Evolutionary conservation across 1,140 invertebrate species (phyloP), one percentile per base, ranked within the genome.

Genomic region (Brachionus asplanchnoidis): DNA sequence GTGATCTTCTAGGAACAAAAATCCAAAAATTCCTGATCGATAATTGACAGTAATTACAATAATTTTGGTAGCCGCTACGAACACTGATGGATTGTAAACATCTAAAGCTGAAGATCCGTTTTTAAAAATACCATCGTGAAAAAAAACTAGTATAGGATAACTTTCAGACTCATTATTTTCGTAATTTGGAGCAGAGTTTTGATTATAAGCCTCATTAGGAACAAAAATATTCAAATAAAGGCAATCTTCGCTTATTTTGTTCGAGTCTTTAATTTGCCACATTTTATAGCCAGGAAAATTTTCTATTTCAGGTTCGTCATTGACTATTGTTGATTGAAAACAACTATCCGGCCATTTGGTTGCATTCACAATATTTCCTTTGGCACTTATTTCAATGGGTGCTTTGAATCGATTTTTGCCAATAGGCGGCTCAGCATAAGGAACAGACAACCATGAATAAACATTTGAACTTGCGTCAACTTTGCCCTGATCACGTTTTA

Each of bases 231-330:
- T 87, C 60, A 87, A 84, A 44, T 85, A 85, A 4, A 87, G 82
- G 53, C 87, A 87, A 85, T 87, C 86, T 85, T 87, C 86, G 36
- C 73, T 79, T 14, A 56, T 23, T 68, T 32, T 28, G 6, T 12
- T 36, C 26, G 28, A 14, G 7, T 56, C 28, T 26, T 77, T 53
- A 32, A 23, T 23, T 60, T 46, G 23, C 77, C 77, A 80, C 50
- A 80, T 80, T 32, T 17, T 17, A 6, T 60, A 32, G 1, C 77
- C 77, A 36, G 9, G 1, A 46, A 95, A 94, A 46, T 94, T 94
- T 87, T 97, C 97, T 36, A 95, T 0, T 93, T 94, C 90, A 98
- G 96, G 84, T 93, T 91, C 65, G 95, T 94, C 90, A 97, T 95
- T 86, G 94, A 93, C 9, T 42, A 14, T 44, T n/a, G 2, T 11